Conservation (phyloP, 1,140 invertebrate genomes). For the Aphis gossypii region DNA sequence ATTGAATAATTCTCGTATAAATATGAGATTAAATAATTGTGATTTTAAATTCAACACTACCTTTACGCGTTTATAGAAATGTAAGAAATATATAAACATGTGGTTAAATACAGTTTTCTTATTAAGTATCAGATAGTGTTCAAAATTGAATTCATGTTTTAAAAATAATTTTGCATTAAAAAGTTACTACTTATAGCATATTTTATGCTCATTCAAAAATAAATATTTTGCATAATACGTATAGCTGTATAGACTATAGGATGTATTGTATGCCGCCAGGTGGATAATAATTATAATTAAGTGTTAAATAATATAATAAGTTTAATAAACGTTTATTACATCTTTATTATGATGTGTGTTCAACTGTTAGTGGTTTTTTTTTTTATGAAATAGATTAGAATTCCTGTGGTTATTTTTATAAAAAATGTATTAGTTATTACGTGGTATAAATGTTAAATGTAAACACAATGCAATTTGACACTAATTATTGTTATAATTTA, state of each 20-base stretch:
- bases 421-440: neutral
- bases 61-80: too few relatives aligned
- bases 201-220: too few relatives aligned
- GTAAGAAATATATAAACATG: neutral
- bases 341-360: neutral
- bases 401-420: neutral
- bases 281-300: too few relatives aligned
- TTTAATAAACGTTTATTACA: neutral
- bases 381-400: neutral
- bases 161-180: too few relatives aligned
- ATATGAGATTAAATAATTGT: neutral
- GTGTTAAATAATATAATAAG: too few relatives aligned
- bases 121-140: neutral
- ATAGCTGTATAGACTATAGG: too few relatives aligned
- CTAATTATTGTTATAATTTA: conserved; percentile 8
- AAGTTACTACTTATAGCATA: too few relatives aligned
- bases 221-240: too few relatives aligned
- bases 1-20: neutral
- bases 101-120: neutral
- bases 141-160: too few relatives aligned
- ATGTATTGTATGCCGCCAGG: too few relatives aligned
- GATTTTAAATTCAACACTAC: neutral
- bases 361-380: neutral
- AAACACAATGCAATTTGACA: neutral
- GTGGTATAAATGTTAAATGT: neutral